Conservation (phyloP, 2,888 invertebrate genomes). For the Phania funesta region DNA sequence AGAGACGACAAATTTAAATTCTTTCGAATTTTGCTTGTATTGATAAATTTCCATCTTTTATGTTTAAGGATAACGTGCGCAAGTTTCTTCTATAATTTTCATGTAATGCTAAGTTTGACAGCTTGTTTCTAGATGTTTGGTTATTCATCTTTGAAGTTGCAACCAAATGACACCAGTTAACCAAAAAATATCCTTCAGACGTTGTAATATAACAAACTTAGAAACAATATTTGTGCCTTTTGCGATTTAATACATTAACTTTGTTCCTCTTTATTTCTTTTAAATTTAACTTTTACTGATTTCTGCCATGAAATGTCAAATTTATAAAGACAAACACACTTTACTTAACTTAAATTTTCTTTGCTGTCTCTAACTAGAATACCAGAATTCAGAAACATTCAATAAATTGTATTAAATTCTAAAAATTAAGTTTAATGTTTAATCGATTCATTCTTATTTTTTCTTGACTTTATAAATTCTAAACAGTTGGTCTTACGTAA, state of each 20-base stretch:
- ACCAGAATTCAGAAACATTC: too few relatives aligned
- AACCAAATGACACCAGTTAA: conserved; percentile 42
- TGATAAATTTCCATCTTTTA: conserved; percentile 15
- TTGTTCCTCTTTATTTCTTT: background rate
- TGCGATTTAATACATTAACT: background rate
- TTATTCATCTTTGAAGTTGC: background rate
- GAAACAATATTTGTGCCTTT: conserved; percentile 8
- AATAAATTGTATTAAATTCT: too few relatives aligned
- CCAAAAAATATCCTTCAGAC: conserved; percentile 42
- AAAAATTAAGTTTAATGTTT: too few relatives aligned
- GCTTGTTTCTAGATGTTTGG: background rate
- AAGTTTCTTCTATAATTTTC: background rate
- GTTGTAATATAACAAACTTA: conserved; percentile 42
- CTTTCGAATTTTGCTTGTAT: background rate
- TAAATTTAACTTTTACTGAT: too few relatives aligned
- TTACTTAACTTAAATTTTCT: too few relatives aligned
- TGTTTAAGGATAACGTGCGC: conserved; percentile 7
- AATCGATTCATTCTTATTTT: too few relatives aligned
- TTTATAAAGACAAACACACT: too few relatives aligned
- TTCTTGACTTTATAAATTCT: too few relatives aligned
- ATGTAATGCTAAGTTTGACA: background rate
- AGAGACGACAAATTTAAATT: conserved; percentile 7
- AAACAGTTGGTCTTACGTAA: too few relatives aligned
- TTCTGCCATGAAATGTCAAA: too few relatives aligned
- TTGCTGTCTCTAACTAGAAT: too few relatives aligned